Conservation (phyloP, 1,140 invertebrate species). For the Varroa destructor region DNA sequence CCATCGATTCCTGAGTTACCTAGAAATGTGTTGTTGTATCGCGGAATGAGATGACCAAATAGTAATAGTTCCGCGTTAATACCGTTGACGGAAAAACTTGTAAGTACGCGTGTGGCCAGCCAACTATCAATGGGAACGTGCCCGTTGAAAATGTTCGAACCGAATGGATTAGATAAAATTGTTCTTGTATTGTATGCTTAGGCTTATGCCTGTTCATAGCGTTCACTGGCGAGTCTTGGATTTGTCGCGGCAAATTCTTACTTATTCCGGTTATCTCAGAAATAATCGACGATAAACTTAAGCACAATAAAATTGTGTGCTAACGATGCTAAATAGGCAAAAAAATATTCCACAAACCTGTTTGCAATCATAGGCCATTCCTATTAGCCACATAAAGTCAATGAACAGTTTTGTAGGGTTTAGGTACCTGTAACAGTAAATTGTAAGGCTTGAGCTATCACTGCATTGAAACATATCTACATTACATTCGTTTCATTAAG, state of each 20-base stretch:
- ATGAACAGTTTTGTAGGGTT: conserved; percentile 75
- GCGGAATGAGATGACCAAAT: not conserved
- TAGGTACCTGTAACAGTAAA: conserved; percentile 32
- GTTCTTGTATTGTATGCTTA: no score
- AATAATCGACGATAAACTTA: no score
- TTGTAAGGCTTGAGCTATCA: no score
- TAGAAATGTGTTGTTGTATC: not conserved
- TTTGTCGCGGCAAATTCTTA: no score
- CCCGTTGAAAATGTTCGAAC: not conserved
- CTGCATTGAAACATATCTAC: not conserved
- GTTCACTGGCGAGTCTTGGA: no score
- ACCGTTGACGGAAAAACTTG: not conserved
- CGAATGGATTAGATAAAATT: not conserved
- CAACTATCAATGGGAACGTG: not conserved
- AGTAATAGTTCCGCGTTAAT: not conserved
- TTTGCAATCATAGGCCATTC: conserved; percentile 76
- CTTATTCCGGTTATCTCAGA: no score
- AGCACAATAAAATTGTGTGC: no score
- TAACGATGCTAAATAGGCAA: no score
- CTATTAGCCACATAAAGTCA: conserved; percentile 66
- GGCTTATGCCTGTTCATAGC: no score
- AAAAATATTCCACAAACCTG: not conserved
- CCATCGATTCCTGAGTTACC: conserved; percentile 17
- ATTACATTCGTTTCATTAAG: not conserved
- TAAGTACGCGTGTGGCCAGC: not conserved